Base-by-base conservation (phyloP, 2,888 invertebrate species). In the Drosophila atroscutellata region DNA sequence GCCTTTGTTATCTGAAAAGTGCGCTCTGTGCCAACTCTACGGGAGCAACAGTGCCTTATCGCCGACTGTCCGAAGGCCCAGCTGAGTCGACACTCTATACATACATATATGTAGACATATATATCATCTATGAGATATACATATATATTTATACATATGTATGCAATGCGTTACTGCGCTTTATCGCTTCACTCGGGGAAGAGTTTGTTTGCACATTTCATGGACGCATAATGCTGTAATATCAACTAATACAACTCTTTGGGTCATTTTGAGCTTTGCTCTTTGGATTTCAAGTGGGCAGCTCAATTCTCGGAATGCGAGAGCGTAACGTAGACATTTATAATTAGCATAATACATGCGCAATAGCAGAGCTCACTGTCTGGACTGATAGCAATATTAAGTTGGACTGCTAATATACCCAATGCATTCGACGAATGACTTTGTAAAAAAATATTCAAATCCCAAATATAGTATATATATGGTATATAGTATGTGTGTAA, bases 11-110 rank as follows among this genome's bases (percentile, higher is more conserved):
- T 85, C 87, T 74, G 65, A 57, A 61, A 36, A 68, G 73, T 61
- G 61, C 65, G 74, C 81, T 85, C 78, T 73, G 72, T 75, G 75
- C 74, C 83, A 86, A 81, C 78, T 72, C 39, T 30, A 65, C 72
- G 71, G 69, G 78, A 81, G 54, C 75, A 69, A 26, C 69, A 20
- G 28, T 47, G 52, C 51, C 65, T 66, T 71, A 79, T 69, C 66
- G 65, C 76, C 9, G 47, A 28, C 64, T 13, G 59, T 26, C 39
- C 62, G 62, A 36, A 52, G 62, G 49, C 56, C 34, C 68, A 66
- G 57, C 77, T 58, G 52, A 62, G 59, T 49, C 51, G 32, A 37
- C 37, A 26, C n/a, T 36, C 24, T 42, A 24, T 39, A 45, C 13
- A 58, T 8, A 28, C 3, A 52, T 8, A 47, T 20, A 30, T 2